Conservation (phyloP, 2,113 vertebrate genomes). For the Thunnus maccoyii region DNA sequence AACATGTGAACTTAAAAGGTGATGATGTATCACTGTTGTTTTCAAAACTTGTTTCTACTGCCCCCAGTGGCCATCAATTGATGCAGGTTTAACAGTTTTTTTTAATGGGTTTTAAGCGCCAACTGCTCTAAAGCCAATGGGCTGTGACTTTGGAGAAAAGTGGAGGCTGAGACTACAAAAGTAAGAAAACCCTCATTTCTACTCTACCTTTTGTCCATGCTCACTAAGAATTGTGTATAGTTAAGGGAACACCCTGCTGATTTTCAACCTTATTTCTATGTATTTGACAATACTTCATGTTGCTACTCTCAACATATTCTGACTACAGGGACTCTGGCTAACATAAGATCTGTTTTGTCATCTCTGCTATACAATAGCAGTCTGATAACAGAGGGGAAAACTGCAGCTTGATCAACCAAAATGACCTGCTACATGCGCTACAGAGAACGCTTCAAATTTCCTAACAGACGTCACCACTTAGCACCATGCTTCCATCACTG, state of each 20-base stretch:
- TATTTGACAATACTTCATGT: background rate
- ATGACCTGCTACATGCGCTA: background rate
- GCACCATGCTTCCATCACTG: background rate
- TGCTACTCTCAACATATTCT: background rate
- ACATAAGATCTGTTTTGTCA: background rate
- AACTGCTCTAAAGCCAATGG: too few species aligned
- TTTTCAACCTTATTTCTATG: background rate
- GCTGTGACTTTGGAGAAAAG: background rate
- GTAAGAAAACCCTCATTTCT: background rate
- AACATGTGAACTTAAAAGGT: too few species aligned
- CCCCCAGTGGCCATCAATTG: too few species aligned
- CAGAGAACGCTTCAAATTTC: background rate
- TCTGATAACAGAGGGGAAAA: background rate
- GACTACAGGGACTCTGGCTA: background rate
- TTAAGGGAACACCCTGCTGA: background rate
- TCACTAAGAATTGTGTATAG: background rate
- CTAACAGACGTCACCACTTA: background rate
- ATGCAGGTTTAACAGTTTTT: too few species aligned
- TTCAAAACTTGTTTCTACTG: too few species aligned
- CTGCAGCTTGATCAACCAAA: background rate
- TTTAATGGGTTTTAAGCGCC: too few species aligned
- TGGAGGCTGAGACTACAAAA: background rate
- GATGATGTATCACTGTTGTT: too few species aligned
- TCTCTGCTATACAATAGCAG: background rate
- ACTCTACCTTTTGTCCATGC: background rate